Base-by-base conservation (phyloP, 1,140 invertebrate genomes). In the Drosophila quadrilineata region DNA sequence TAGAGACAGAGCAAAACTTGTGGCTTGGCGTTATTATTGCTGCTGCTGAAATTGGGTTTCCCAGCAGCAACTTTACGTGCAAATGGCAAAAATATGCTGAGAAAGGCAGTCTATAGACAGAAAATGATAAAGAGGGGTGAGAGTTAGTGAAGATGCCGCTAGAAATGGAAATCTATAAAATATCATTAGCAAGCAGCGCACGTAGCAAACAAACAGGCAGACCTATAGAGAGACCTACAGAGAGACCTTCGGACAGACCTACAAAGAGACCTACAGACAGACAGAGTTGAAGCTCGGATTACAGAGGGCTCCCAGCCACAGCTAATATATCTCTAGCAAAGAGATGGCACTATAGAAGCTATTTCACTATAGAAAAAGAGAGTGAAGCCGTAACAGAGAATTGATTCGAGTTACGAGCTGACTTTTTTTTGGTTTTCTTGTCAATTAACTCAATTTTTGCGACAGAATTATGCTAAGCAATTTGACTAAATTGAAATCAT, bases 151-250 rank as follows among this genome's bases (percentile, higher is more conserved):
- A n/a, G n/a, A n/a, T n/a, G 38, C 24, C 41, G 43, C 59, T 50
- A 49, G 65, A 63, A 68, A 68, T 63, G 58, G 58, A 63, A 68
- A 68, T 68, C 59, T 62, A 63, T 68, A 19, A 46, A 63, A n/a
- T 50, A 75, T 75, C 71, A 80, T 80, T 80, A 75, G 62, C 38
- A 57, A 36, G 50, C 54, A 38, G 35, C 35, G 71, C 75, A 80
- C 76, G 75, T 75, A 64, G 22, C 8, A 24, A 43, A 10, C 31
- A 24, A 29, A 26, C 24, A 9, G 36, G 36, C 35, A 40, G 45
- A 31, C 28, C 21, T 3, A 12, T 31, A 31, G 16, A 62, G 6
- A 21, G 17, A 22, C 6, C 29, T 29, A 35, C 45, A 26, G 59
- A 59, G 36, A 60, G 33, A 28, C 4, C 8, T 14, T 14, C 6